Percentiles rank a stretch among this genome's conserved stretches.
Conservation (phyloP, 2,888 invertebrate species). For the Tipula confusa region DNA sequence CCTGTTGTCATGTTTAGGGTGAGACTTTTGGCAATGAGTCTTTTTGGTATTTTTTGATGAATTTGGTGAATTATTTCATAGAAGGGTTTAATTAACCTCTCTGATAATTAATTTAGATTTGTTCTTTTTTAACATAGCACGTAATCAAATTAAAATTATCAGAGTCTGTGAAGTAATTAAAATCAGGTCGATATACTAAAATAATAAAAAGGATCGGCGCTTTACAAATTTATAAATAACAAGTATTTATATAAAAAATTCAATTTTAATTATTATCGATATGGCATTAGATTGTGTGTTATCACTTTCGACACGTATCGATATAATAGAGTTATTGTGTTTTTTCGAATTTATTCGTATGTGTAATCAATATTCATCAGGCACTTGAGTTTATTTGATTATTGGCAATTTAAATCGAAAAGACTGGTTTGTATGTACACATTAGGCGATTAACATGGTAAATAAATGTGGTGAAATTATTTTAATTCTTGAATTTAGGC, state of each 20-base stretch:
- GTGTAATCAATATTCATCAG: background rate
- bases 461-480: background rate
- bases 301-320: background rate
- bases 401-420: background rate
- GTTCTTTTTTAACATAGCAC: background rate
- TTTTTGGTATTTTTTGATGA: no score
- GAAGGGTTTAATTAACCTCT: no score
- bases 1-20: no score
- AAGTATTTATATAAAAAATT: background rate
- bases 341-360: background rate
- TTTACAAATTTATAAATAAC: no score
- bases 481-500: background rate
- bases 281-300: background rate
- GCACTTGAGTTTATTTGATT: constrained; percentile 20
- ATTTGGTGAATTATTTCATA: no score
- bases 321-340: constrained; percentile 15
- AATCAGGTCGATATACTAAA: background rate
- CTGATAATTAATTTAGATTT: no score
- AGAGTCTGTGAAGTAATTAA: background rate
- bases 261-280: background rate
- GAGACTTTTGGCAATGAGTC: no score
- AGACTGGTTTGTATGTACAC: background rate
- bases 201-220: background rate
- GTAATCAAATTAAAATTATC: background rate
- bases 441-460: background rate